These are phyloP conservation scores for Eudasyphora cyanicolor DNA, from an alignment of 2,888 invertebrate species.

Conservation along the genomic window DNA sequence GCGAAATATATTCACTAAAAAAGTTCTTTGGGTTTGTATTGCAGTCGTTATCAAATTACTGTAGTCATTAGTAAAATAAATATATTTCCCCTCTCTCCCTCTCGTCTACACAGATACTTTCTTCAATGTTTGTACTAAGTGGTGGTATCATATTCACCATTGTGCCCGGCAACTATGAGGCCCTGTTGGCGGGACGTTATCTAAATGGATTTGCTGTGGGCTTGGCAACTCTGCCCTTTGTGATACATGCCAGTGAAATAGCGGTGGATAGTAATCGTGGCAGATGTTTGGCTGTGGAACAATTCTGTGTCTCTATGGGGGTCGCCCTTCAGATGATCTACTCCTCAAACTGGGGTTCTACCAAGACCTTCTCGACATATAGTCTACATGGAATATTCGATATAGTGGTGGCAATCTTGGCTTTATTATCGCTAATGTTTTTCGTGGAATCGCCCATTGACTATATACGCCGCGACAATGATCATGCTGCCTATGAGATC, in stretches of 20 bases:
- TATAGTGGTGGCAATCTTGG: constrained; percentile 66
- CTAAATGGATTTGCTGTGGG: constrained; percentile 73
- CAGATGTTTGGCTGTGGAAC: constrained; percentile 68
- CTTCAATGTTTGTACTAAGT: constrained; percentile 65
- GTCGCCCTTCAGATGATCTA: constrained; percentile 71
- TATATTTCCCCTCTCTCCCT: no score
- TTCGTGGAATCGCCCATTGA: constrained; percentile 73
- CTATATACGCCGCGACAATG: constrained; percentile 69
- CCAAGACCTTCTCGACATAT: constrained; percentile 53
- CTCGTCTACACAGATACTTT: constrained; percentile 15
- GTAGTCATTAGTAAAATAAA: no score
- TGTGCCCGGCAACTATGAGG: constrained; percentile 66
- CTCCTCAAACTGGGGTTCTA: constrained; percentile 52
- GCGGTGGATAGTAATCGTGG: constrained; percentile 67
- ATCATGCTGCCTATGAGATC: constrained; percentile 67
- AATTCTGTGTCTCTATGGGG: constrained; percentile 69
- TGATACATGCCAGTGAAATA: constrained; percentile 73
- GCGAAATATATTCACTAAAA: constrained; percentile 36
- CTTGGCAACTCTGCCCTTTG: constrained; percentile 69
- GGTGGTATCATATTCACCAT: constrained; percentile 71
- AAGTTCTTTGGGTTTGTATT: neutral
- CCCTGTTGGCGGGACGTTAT: constrained; percentile 72
- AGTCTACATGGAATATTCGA: constrained; percentile 71
- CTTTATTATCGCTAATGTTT: constrained; percentile 47
- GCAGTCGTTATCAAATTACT: neutral